phyloP scores from a whole-genome alignment of 2,113 vertebrate genomes.

The Bufo bufo region DNA sequence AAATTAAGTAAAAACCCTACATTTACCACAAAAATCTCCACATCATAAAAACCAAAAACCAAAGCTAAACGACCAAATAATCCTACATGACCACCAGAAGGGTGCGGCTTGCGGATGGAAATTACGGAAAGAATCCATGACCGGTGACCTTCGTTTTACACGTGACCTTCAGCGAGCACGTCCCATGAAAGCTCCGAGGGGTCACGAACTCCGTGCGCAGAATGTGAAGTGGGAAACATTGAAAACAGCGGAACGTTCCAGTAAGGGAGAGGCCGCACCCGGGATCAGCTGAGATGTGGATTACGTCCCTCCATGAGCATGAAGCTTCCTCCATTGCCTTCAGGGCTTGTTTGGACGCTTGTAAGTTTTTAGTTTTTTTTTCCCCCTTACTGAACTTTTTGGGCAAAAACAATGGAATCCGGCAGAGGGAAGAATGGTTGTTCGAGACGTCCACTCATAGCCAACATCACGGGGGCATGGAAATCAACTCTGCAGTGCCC shows the following conservation, averaged over 20 bases:
- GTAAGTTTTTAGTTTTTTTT: too few relatives aligned
- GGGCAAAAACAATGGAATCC: too few relatives aligned
- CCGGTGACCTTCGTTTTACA: not conserved
- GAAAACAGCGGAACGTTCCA: not conserved
- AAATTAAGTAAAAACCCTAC: too few relatives aligned
- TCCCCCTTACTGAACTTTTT: too few relatives aligned
- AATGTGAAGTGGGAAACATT: constrained; percentile 6
- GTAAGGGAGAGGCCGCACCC: not conserved
- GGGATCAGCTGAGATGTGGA: not conserved
- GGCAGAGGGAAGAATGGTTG: too few relatives aligned
- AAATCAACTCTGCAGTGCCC: too few relatives aligned
- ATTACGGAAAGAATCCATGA: not conserved
- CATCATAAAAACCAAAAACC: not conserved
- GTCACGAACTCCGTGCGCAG: not conserved
- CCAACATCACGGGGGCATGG: not conserved
- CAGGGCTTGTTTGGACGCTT: not conserved
- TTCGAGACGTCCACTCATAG: not conserved
- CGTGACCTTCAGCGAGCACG: not conserved
- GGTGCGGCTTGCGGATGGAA: not conserved
- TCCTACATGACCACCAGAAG: not conserved
- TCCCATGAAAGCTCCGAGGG: not conserved
- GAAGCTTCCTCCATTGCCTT: not conserved
- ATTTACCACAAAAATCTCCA: too few relatives aligned
- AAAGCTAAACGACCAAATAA: not conserved
- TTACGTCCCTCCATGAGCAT: too few relatives aligned